Conservation (phyloP, 2,888 invertebrate species). For the Drosophila tripunctata region DNA sequence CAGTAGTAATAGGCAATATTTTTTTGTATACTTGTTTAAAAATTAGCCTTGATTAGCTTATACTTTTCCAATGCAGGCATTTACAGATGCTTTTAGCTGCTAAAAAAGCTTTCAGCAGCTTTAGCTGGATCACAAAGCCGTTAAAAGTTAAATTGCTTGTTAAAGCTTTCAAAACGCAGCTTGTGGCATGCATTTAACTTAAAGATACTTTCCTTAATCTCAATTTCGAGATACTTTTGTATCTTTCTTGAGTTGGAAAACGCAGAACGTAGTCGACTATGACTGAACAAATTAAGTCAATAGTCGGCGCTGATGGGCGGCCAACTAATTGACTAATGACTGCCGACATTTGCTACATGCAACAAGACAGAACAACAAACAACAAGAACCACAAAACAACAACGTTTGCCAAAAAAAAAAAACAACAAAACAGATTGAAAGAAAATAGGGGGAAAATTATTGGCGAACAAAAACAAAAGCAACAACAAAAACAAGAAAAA, state of each 20-base stretch:
- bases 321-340: slow-evolving; percentile 74
- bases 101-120: too few species aligned
- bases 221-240: slow-evolving; percentile 23
- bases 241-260: background rate
- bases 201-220: background rate
- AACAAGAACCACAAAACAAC: slow-evolving; percentile 26
- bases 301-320: slow-evolving; percentile 56
- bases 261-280: background rate
- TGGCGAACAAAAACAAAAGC: slow-evolving; percentile 38
- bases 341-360: slow-evolving; percentile 65
- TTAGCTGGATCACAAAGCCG: too few species aligned
- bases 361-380: slow-evolving; percentile 29
- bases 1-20: too few species aligned
- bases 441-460: slow-evolving; percentile 21
- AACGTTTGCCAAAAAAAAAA: slow-evolving; percentile 30
- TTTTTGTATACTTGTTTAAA: too few species aligned
- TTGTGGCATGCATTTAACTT: too few species aligned
- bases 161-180: too few species aligned
- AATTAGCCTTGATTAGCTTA: too few species aligned
- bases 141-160: too few species aligned
- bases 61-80: too few species aligned
- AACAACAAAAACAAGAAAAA: too few species aligned
- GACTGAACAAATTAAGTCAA: slow-evolving; percentile 50
- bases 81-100: too few species aligned
- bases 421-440: slow-evolving; percentile 10